Evolutionary conservation across 2,888 invertebrate genomes (phyloP).

Genomic region (Epinotia bilunana): DNA sequence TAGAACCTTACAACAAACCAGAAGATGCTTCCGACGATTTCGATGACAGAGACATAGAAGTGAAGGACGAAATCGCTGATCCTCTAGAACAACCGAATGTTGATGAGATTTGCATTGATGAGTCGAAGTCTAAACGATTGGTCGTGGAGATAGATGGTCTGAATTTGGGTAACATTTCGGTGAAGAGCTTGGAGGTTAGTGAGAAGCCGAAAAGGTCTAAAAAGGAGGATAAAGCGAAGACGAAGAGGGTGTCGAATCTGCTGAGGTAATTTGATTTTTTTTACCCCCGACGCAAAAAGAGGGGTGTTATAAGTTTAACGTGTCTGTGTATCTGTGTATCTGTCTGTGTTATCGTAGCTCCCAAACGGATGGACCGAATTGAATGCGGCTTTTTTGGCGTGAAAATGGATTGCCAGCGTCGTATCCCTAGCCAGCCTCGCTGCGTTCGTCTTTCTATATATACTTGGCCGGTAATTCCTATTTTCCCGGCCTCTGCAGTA

Average conservation of each 20-base stretch:
- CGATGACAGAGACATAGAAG: slow-evolving; percentile 13
- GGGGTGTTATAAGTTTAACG: too few relatives aligned
- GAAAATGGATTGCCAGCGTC: too few relatives aligned
- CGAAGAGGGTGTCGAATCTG: slow-evolving; percentile 13
- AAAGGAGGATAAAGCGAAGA: slow-evolving; percentile 12
- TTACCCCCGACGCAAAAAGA: too few relatives aligned
- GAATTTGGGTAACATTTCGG: slow-evolving; percentile 14
- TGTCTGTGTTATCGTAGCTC: too few relatives aligned
- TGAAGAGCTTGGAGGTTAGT: slow-evolving; percentile 1
- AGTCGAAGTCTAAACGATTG: slow-evolving; percentile 1
- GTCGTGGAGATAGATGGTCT: slow-evolving; percentile 31
- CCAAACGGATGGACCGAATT: too few relatives aligned
- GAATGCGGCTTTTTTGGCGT: too few relatives aligned
- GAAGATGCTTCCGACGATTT: slow-evolving; percentile 5
- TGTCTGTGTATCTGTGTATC: too few relatives aligned
- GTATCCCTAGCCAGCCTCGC: too few relatives aligned
- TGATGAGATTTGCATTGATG: neutral
- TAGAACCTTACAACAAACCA: neutral
- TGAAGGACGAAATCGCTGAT: slow-evolving; percentile 16
- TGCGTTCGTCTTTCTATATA: too few relatives aligned
- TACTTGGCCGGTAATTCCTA: too few relatives aligned
- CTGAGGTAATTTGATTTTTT: slow-evolving; percentile 1
- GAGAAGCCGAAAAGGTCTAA: neutral
- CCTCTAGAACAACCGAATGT: slow-evolving; percentile 12
- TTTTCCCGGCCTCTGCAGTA: too few relatives aligned